Percentiles rank a stretch among this genome's conserved stretches.
These are phyloP conservation scores for Drepanosiphum platanoidis DNA, from an alignment of 2,888 invertebrate genomes.

Conservation along the genomic window DNA sequence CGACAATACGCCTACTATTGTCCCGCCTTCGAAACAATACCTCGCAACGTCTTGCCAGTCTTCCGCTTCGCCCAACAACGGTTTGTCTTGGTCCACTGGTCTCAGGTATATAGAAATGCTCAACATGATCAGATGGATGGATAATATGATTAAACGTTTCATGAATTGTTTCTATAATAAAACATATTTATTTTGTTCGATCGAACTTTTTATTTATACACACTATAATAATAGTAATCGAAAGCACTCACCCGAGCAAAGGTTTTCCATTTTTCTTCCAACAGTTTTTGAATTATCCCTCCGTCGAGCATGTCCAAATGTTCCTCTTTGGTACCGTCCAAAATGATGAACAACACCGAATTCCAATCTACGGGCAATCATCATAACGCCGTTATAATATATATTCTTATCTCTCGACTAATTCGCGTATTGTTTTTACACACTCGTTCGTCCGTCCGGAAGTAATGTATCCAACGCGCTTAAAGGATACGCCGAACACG, in stretches of 20 bases:
- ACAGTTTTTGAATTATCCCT: conserved; percentile 93
- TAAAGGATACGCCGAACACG: conserved; percentile 96
- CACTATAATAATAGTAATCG: background rate
- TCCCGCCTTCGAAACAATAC: conserved; percentile 84
- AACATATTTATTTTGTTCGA: background rate
- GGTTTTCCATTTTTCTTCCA: conserved; percentile 99
- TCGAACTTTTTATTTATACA: background rate
- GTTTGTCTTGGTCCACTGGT: conserved; percentile 74
- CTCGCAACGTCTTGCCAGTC: conserved; percentile 71
- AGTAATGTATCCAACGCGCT: conserved; percentile 95
- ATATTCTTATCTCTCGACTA: background rate
- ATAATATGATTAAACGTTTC: conserved; percentile 86
- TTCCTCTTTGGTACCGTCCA: conserved; percentile 96
- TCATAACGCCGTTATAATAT: background rate
- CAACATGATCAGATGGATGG: conserved; percentile 86
- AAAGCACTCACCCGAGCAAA: conserved; percentile 82
- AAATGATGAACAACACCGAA: conserved; percentile 95
- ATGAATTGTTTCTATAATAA: conserved; percentile 85
- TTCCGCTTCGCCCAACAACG: conserved; percentile 71
- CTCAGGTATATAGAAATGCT: conserved; percentile 92
- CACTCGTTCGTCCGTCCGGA: conserved; percentile 95
- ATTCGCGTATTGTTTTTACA: conserved; percentile 66
- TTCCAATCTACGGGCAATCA: conserved; percentile 88
- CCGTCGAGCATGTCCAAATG: conserved; percentile 99
- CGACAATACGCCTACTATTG: conserved; percentile 84